A percentile compares a stretch with the other conserved stretches of the same genome.
Conservation (phyloP, 2,797 vertebrate species). For the Allobates femoralis region DNA sequence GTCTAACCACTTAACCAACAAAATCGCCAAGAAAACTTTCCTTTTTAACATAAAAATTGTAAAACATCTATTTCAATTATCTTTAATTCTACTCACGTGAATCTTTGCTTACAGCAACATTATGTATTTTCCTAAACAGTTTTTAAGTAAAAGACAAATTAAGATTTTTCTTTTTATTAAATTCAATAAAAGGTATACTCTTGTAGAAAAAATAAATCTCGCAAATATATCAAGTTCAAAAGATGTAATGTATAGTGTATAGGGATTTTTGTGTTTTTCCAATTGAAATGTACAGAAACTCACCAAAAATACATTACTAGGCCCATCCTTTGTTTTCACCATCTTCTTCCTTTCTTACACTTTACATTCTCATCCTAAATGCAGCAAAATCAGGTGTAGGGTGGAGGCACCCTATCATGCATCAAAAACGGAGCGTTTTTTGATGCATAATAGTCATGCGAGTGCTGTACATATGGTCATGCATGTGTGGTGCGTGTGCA, state of each 20-base stretch:
- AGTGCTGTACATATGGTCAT: too few species aligned
- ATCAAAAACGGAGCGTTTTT: too few species aligned
- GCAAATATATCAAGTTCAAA: background rate
- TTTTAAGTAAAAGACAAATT: conserved; percentile 27
- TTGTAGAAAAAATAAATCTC: background rate
- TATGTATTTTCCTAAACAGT: conserved; percentile 8
- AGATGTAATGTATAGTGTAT: background rate
- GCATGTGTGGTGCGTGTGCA: too few species aligned
- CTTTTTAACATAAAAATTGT: background rate
- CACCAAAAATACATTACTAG: background rate
- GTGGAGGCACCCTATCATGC: too few species aligned
- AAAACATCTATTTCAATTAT: conserved; percentile 32
- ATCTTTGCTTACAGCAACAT: conserved; percentile 21
- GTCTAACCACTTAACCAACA: conserved; percentile 2
- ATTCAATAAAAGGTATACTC: background rate
- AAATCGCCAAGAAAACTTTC: background rate
- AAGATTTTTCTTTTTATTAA: background rate
- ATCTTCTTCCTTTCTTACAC: background rate
- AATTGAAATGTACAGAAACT: background rate
- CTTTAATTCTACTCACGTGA: conserved; percentile 30
- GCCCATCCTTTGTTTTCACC: background rate
- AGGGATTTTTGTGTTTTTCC: background rate
- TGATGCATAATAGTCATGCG: too few species aligned
- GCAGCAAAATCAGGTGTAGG: background rate
- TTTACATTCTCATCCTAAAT: background rate